These are phyloP conservation scores for Vidua chalybeata DNA, from an alignment of 2,113 vertebrate species.

Conservation along the genomic window DNA sequence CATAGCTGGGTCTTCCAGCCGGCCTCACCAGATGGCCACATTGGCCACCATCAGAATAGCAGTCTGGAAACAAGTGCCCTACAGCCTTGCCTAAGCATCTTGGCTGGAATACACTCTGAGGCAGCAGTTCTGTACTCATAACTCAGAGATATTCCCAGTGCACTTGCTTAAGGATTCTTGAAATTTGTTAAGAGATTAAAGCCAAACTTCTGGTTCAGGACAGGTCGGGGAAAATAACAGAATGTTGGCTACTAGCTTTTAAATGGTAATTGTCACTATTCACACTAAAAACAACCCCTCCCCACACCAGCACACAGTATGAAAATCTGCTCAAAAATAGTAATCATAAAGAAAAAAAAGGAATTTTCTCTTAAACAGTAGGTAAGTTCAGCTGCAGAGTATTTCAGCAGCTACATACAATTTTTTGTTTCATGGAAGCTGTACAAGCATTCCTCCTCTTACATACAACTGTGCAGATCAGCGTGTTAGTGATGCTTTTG, in stretches of 20 bases:
- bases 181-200: slow-evolving; percentile 18
- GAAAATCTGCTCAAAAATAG: slow-evolving; percentile 20
- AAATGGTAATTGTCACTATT: not conserved
- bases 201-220: not conserved
- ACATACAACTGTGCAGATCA: slow-evolving; percentile 29
- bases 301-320: not conserved
- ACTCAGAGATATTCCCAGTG: not conserved
- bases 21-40: not conserved
- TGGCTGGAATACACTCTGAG: not conserved
- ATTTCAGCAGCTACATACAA: not conserved
- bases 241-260: not conserved
- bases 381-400: not conserved
- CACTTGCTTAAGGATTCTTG: slow-evolving; percentile 3
- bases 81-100: not conserved
- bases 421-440: slow-evolving; percentile 35
- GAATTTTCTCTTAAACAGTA: not conserved
- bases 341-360: not conserved
- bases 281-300: not conserved
- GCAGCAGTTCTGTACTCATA: not conserved
- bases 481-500: slow-evolving; percentile 73
- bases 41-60: not conserved
- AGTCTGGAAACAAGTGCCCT: not conserved
- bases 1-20: not conserved
- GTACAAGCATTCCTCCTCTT: slow-evolving; percentile 20
- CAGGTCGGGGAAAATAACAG: slow-evolving; percentile 29